phyloP scores from a whole-genome alignment of 2,888 invertebrate genomes.

The Caenorhabditis wallacei region DNA sequence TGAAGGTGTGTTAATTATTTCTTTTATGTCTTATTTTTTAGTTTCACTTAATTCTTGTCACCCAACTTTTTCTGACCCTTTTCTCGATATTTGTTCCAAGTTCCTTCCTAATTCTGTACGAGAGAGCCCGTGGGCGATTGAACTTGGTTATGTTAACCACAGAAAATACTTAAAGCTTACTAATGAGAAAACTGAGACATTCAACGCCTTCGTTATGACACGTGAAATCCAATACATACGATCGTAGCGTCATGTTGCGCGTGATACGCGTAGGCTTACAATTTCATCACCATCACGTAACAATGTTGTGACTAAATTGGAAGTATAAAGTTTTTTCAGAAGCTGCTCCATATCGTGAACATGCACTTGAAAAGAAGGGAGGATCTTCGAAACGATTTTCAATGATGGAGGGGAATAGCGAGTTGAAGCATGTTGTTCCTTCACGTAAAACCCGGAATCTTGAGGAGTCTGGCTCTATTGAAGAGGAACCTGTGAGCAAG shows the following conservation, averaged over 20 bases:
- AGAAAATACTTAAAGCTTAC: neutral
- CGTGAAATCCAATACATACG: slow-evolving; percentile 49
- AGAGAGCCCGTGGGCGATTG: slow-evolving; percentile 52
- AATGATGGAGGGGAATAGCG: slow-evolving; percentile 54
- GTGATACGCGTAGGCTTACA: slow-evolving; percentile 21
- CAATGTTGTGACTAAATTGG: neutral
- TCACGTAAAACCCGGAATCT: slow-evolving; percentile 44
- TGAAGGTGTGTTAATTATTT: slow-evolving; percentile 41
- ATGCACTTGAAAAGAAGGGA: slow-evolving; percentile 48
- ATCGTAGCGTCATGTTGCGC: slow-evolving; percentile 49
- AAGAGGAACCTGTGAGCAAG: slow-evolving; percentile 59
- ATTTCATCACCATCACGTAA: slow-evolving; percentile 41
- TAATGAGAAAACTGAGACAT: slow-evolving; percentile 58
- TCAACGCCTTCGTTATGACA: slow-evolving; percentile 60
- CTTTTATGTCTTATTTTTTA: neutral
- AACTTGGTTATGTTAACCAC: slow-evolving; percentile 9
- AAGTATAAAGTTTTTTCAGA: slow-evolving; percentile 30
- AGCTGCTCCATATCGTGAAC: slow-evolving; percentile 55
- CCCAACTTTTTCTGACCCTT: neutral
- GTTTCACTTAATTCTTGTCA: neutral
- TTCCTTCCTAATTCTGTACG: neutral
- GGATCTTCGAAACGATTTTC: slow-evolving; percentile 52
- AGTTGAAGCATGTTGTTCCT: slow-evolving; percentile 56
- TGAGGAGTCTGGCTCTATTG: slow-evolving; percentile 40
- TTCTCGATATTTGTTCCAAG: neutral